Evolutionary conservation across 2,113 vertebrate species (phyloP), one percentile per base, ranked within the genome.

Genomic region (Pycnonotus jocosus): DNA sequence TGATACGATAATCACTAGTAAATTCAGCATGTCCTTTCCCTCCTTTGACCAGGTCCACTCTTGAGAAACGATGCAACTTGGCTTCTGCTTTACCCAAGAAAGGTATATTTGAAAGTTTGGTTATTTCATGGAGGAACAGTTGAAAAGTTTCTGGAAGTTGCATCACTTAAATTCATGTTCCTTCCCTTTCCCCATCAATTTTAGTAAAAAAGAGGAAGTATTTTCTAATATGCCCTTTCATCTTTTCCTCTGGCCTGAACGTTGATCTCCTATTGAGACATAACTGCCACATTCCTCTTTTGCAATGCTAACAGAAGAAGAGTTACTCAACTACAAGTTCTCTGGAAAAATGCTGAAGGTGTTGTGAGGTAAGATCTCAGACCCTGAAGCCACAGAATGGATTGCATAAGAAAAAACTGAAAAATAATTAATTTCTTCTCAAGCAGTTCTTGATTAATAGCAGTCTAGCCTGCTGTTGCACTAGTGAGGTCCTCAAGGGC

Each of bases 401-500:
- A 45, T 48, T 81, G 19, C 37, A 74, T 6, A 56, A 23, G 30
- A 50, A 81, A 73, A 80, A 66, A 27, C 3, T 28, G 27, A 87
- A 90, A 90, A 81, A 64, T 13, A 70, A 61, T 81, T 77, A 3
- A 40, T 37, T 72, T 71, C 17, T 57, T 88, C 56, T 74, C 19
- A 27, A 30, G 3, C 1, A 50, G 10, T 62, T 91, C 68, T 95
- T 96, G 62, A 93, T 91, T 96, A 88, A 95, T 91, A 65, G 42
- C 19, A 4, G 3, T 51, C 68, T 58, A 76, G 42, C 61, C 65
- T 62, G 60, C 24, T 64, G 72, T 72, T 93, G 42, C 48, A 54
- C 40, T 84, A 50, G 86, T 76, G 81, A 93, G 15, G 35, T 91
- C 72, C 64, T 95, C 72, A 95, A 95, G 82, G 88, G 35, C 58